A percentile compares a stretch with the other conserved stretches of the same genome.
Conservation (phyloP, 2,113 vertebrate genomes). For the Budorcas taxicolor region DNA sequence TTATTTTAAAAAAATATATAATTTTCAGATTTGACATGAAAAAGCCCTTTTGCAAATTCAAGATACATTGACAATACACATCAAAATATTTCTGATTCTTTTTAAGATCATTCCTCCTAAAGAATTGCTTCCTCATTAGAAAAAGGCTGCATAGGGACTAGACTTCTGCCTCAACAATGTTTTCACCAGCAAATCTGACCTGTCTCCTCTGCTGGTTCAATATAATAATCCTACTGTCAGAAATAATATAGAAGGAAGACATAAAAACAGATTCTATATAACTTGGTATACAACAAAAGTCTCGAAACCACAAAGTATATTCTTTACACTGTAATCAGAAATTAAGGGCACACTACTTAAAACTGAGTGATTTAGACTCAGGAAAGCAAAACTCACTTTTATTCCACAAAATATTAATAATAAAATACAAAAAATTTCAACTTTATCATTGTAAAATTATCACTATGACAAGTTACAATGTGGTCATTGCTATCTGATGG, state of each 20-base stretch:
- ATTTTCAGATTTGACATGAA: conserved; percentile 17
- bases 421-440: neutral
- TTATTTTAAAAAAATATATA: neutral
- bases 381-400: conserved; percentile 16
- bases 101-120: conserved; percentile 12
- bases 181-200: conserved; percentile 64
- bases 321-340: conserved; percentile 35
- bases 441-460: conserved; percentile 16
- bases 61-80: conserved; percentile 1
- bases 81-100: conserved; percentile 9
- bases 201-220: conserved; percentile 70
- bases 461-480: neutral
- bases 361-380: neutral
- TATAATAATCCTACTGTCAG: conserved; percentile 69
- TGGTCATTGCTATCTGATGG: neutral
- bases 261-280: conserved; percentile 52
- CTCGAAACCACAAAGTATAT: conserved; percentile 37
- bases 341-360: conserved; percentile 41
- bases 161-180: conserved; percentile 35
- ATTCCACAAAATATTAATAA: conserved; percentile 34
- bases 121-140: neutral
- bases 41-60: conserved; percentile 19
- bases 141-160: neutral
- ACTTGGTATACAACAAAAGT: conserved; percentile 12
- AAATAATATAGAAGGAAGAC: conserved; percentile 67